Evolutionary conservation across 1,140 invertebrate species (phyloP).

Genomic region (Brachionus manjavacas): DNA sequence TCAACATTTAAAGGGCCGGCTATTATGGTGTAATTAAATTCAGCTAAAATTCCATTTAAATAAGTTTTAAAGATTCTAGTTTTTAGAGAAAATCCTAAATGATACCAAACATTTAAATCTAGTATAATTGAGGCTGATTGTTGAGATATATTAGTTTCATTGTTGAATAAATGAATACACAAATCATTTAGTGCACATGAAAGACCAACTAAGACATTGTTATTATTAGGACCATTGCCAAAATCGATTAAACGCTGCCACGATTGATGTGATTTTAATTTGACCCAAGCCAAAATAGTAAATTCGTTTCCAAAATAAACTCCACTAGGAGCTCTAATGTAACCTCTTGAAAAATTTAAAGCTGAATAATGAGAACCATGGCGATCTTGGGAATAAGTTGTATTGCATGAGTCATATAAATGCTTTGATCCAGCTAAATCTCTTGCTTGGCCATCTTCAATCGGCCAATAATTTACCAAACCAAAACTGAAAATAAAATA

Average conservation of each 20-base stretch:
- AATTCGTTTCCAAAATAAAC: neutral
- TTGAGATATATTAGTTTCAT: neutral
- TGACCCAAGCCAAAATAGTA: neutral
- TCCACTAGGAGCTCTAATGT: neutral
- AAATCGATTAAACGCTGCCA: neutral
- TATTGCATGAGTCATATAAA: neutral
- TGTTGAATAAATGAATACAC: neutral
- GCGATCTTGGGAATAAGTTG: neutral
- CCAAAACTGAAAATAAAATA: neutral
- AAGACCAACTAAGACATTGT: neutral
- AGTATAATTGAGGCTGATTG: neutral
- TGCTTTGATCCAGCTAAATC: neutral
- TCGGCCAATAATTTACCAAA: neutral
- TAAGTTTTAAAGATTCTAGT: neutral
- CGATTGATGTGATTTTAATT: neutral
- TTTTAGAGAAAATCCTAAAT: neutral
- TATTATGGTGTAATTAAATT: neutral
- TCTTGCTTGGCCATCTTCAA: neutral
- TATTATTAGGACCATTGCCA: neutral
- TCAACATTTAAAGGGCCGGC: neutral
- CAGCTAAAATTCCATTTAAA: neutral
- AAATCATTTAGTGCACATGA: neutral
- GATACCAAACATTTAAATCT: neutral
- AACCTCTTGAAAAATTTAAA: neutral
- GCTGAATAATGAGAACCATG: neutral